Base-by-base conservation (phyloP, 1,140 invertebrate species). In the Asobara japonica region DNA sequence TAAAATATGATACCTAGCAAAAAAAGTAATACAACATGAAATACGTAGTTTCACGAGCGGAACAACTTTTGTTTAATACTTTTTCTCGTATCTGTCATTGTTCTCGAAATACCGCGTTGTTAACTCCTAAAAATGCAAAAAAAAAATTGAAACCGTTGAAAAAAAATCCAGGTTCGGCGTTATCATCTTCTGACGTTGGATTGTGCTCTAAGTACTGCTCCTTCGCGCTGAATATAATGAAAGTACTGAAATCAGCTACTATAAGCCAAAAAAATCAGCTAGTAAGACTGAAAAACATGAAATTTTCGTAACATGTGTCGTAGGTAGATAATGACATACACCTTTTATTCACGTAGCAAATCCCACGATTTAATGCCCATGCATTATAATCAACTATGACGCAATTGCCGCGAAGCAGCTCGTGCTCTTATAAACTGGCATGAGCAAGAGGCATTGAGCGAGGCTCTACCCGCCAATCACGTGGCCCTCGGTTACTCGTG, bases 391-490 rank as follows among this genome's bases (percentile, higher is more conserved):
- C 41, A 45, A 3, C 10, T 16, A 13, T 56, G 51, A 56, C 51
- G 51, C 22, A 56, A 56, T 56, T 27, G 6, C 51, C 4, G 20
- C 5, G 51, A 56, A 51, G 11, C 31, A 25, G 8, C 51, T 25
- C 13, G 51, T 22, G 22, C n/a, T n/a, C n/a, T 22, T 56, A 27
- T 56, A 56, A 56, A 56, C 20, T 56, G 51, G 51, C 22, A 56
- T 56, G 22, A 56, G 51, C 51, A 18, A 56, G 51, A 56, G 22
- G 22, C 51, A 56, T 45, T 45, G 41, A 56, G 51, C 20, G 51
- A 56, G 51, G 51, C 25, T 27, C n/a, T 45, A 10, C 51, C 22
- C 22, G 51, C 51, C 51, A 56, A 56, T 56, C 51, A 56, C 51
- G 51, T 56, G 51, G 51, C 18, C 31, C 5, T 11, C 31, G 22